Evolutionary conservation across 2,888 invertebrate species (phyloP), one percentile per base, ranked within the genome.

Genomic region (Ochropleura plecta): DNA sequence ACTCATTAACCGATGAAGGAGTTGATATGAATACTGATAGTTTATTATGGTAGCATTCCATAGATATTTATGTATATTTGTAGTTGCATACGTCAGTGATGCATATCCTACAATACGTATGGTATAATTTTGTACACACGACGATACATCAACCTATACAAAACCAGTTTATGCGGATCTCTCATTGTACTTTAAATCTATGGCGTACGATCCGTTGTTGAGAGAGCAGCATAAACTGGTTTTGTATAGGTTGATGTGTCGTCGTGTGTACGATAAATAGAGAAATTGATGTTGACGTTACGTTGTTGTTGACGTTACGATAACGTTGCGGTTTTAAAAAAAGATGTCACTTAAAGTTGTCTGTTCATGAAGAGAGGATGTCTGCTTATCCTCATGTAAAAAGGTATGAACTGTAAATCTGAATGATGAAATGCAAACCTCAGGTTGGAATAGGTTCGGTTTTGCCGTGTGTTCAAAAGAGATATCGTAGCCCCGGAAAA

Each of bases 1-100:
- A 80, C 44, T 78, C 55, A 78, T 51, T 20, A 48, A 20, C 9
- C 63, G 62, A 79, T 44, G 42, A 48, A 44, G 8, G n/a, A 40
- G 60, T 44, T 55, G 14, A 49, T 53, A 44, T 62, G n/a, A 73
- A 63, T n/a, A 44, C 42, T 12, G n/a, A 59, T 59, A 6, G 30
- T 57, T 30, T 8, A 40, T 8, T 40, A 59, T 40, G 8, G 30
- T 4, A 40, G 30, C 59, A 16, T 30, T 30, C 30, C 30, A 30
- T 30, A 1, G 30, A 30, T 30, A 30, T n/a, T n/a, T 30, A 30
- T 30, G 30, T 30, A 30, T 30, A 30, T 30, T 1, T 30, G 30
- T 30, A 30, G 1, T 30, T 30, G 30, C 1, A 30, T 30, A 30
- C 30, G 30, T 30, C 30, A 30, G 3, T 30, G 30, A 30, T 40